Evolutionary conservation across 2,888 invertebrate species (phyloP).

Genomic region (Lamellibrachia satsuma): DNA sequence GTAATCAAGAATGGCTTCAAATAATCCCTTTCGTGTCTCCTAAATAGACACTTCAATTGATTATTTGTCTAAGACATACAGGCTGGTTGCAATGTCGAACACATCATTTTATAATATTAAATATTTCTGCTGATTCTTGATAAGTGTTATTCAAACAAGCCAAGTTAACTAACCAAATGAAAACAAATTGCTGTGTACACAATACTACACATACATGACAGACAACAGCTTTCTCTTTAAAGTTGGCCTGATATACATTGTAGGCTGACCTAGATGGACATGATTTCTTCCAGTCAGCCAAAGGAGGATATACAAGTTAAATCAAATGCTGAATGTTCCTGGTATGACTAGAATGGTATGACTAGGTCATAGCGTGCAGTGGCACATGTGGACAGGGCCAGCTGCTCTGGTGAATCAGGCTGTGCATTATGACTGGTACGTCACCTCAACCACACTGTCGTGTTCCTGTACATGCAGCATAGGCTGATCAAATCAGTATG

Average conservation of each 20-base stretch:
- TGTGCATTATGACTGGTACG: not conserved
- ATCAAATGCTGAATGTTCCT: not conserved
- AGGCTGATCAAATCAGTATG: not conserved
- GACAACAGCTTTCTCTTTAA: not conserved
- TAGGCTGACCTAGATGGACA: not conserved
- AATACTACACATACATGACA: not conserved
- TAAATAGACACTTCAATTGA: no score
- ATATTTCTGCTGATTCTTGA: no score
- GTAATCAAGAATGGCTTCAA: no score
- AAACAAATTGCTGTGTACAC: no score
- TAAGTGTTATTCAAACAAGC: no score
- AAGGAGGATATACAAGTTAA: not conserved
- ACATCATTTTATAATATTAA: no score
- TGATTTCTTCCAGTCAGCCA: not conserved
- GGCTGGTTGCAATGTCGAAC: no score
- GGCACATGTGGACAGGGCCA: not conserved
- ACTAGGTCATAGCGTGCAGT: not conserved
- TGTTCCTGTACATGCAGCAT: not conserved
- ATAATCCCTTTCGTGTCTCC: no score
- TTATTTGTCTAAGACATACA: no score
- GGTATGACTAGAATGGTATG: not conserved
- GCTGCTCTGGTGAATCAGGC: not conserved
- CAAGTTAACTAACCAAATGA: no score
- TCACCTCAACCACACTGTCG: not conserved
- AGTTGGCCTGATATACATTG: not conserved